These are phyloP conservation scores for Drosophila leontia DNA, from an alignment of 1,140 invertebrate genomes.

Conservation along the genomic window DNA sequence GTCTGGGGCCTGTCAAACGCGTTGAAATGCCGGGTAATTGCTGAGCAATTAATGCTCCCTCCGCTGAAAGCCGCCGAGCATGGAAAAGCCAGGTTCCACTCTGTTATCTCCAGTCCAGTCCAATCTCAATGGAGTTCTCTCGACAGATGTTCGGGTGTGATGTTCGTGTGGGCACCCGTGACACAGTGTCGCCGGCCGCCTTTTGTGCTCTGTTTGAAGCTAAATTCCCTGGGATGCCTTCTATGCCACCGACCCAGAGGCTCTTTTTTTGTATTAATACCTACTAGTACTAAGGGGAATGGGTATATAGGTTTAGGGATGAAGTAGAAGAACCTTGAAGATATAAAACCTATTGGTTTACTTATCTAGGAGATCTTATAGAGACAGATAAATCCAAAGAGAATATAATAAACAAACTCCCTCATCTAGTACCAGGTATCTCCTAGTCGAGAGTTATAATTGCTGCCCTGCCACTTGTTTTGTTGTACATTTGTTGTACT, in stretches of 20 bases:
- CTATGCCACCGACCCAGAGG: background rate
- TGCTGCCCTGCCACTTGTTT: slow-evolving; percentile 1
- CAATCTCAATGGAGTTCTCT: slow-evolving; percentile 1
- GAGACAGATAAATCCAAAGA: background rate
- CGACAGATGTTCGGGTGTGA: slow-evolving; percentile 17
- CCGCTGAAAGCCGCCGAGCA: slow-evolving; percentile 1
- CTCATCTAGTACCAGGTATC: slow-evolving; percentile 3
- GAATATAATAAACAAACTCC: background rate
- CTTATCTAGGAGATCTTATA: background rate
- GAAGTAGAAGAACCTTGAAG: background rate
- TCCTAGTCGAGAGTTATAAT: background rate
- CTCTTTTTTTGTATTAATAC: slow-evolving; percentile 12
- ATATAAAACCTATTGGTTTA: background rate
- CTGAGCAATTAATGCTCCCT: slow-evolving; percentile 35
- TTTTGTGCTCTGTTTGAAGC: slow-evolving; percentile 29
- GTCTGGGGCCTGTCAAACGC: slow-evolving; percentile 34
- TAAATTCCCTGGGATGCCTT: slow-evolving; percentile 27
- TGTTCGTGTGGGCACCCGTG: slow-evolving; percentile 17
- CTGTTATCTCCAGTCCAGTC: slow-evolving; percentile 6
- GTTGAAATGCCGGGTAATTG: slow-evolving; percentile 24
- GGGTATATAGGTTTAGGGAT: background rate
- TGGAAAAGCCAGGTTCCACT: background rate
- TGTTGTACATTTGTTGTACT: slow-evolving; percentile 16
- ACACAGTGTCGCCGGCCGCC: slow-evolving; percentile 12
- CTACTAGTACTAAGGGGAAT: background rate